Percentiles rank a stretch among this genome's conserved stretches.
Conservation (phyloP, 1,140 invertebrate species). For the Euschistus heros region DNA sequence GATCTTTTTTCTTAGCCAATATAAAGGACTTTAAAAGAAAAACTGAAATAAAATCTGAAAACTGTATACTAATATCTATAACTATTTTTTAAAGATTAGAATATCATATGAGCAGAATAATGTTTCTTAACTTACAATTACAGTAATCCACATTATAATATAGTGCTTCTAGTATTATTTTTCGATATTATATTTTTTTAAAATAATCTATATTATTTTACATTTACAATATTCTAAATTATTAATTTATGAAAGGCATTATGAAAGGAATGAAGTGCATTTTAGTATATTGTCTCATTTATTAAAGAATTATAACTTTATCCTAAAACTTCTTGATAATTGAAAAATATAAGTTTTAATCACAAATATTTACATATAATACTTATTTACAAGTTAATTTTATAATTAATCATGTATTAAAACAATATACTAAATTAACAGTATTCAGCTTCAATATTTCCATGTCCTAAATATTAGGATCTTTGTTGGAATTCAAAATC, state of each 20-base stretch:
- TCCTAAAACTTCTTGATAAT: background rate
- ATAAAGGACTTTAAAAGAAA: background rate
- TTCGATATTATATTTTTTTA: background rate
- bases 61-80: background rate
- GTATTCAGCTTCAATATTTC: background rate
- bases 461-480: background rate
- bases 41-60: background rate
- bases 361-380: background rate
- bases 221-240: background rate
- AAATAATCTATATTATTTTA: background rate
- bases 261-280: slow-evolving; percentile 15
- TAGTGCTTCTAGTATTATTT: background rate
- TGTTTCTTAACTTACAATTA: slow-evolving; percentile 9
- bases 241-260: background rate
- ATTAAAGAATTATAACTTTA: slow-evolving; percentile 3
- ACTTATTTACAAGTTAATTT: background rate
- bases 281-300: slow-evolving; percentile 14
- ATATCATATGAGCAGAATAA: slow-evolving; percentile 13
- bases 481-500: background rate
- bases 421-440: background rate
- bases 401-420: background rate
- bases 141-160: background rate
- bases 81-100: slow-evolving; percentile 11
- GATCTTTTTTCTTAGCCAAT: slow-evolving; percentile 8
- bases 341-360: slow-evolving; percentile 2